phyloP scores from a whole-genome alignment of 2,888 invertebrate genomes.

The Ichneumon xanthorius region DNA sequence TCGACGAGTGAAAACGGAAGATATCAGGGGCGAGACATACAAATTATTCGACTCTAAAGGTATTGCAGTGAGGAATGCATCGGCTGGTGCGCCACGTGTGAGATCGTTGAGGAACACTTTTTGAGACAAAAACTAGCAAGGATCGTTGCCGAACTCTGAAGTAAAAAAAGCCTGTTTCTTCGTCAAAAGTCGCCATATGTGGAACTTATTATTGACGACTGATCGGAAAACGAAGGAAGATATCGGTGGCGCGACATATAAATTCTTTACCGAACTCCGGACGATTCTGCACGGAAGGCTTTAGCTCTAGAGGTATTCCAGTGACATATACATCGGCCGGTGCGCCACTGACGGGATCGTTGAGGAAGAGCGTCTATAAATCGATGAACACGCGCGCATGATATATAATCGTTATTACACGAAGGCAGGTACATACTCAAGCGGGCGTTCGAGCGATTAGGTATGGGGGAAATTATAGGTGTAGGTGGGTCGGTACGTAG shows the following conservation, averaged over 20 bases:
- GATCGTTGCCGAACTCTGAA: too few relatives aligned
- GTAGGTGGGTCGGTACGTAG: slow-evolving; percentile 27
- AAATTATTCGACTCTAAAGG: too few relatives aligned
- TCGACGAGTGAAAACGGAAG: neutral
- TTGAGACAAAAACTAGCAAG: too few relatives aligned
- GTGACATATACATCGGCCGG: neutral
- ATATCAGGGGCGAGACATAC: neutral
- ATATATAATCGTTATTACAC: slow-evolving; percentile 40
- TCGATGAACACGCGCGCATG: slow-evolving; percentile 29
- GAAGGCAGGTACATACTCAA: slow-evolving; percentile 10
- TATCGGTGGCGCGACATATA: neutral
- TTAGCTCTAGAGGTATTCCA: neutral
- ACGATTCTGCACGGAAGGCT: neutral
- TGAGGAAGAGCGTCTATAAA: slow-evolving; percentile 21
- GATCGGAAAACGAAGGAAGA: neutral
- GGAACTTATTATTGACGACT: neutral
- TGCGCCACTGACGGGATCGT: slow-evolving; percentile 4
- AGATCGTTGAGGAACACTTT: too few relatives aligned
- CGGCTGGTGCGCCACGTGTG: too few relatives aligned
- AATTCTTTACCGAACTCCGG: neutral
- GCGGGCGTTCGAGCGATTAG: slow-evolving; percentile 42
- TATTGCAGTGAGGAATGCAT: too few relatives aligned
- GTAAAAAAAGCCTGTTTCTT: too few relatives aligned
- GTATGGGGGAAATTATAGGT: slow-evolving; percentile 38
- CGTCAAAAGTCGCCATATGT: too few relatives aligned